Conservation (phyloP, 23 tunicate species). For the Diplosoma virens region DNA sequence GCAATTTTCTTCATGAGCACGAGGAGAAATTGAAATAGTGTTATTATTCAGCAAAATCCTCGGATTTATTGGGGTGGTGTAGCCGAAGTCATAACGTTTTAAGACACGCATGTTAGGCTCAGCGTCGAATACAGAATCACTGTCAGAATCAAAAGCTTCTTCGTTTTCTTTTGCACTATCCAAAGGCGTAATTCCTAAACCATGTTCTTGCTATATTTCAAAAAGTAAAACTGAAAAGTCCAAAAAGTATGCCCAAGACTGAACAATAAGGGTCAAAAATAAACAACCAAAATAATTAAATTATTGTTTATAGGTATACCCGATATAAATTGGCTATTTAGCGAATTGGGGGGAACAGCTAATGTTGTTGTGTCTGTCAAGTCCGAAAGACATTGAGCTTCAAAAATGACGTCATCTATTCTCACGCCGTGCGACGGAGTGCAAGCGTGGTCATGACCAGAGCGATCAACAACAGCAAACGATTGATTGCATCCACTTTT, state of each 20-base stretch:
- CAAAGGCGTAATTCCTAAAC: constrained; percentile 64
- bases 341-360: constrained; percentile 81
- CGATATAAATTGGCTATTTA: constrained; percentile 89
- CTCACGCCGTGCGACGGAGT: constrained; percentile 3
- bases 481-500: neutral
- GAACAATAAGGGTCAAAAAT: neutral
- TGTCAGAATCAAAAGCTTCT: constrained; percentile 24
- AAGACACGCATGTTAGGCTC: neutral
- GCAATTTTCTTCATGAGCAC: neutral
- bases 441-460: neutral
- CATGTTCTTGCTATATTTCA: neutral
- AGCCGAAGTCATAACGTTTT: neutral
- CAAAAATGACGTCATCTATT: constrained; percentile 36
- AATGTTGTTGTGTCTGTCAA: constrained; percentile 49
- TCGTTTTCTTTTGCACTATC: constrained; percentile 51
- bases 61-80: neutral
- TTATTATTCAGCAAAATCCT: neutral
- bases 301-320: constrained; percentile 48
- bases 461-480: neutral
- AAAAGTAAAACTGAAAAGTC: neutral
- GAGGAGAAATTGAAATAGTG: neutral
- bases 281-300: neutral
- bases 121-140: constrained; percentile 66
- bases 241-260: too few relatives aligned
- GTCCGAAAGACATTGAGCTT: constrained; percentile 6